Percentiles rank a stretch among this genome's conserved stretches.
Conservation (phyloP, 2,797 vertebrate genomes). For the Meda fulgida region DNA sequence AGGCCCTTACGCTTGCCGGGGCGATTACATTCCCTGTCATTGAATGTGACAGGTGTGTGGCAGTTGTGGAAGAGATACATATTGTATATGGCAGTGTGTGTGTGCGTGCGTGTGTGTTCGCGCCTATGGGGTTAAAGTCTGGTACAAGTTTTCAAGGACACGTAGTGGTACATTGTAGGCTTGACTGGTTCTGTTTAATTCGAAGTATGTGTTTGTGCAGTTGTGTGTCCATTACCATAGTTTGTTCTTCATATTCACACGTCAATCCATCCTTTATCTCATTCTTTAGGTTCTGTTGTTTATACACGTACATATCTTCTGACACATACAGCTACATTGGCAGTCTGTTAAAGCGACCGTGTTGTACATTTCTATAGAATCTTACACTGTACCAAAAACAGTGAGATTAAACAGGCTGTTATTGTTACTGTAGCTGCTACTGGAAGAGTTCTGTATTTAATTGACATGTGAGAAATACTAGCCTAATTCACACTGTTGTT, state of each 20-base stretch:
- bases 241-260: conserved; percentile 1
- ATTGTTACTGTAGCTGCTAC: neutral
- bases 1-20: conserved; percentile 24
- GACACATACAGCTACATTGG: neutral
- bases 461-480: neutral
- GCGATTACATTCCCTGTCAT: conserved; percentile 31
- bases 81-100: conserved; percentile 35
- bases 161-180: neutral
- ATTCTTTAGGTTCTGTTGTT: neutral
- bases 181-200: neutral
- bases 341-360: neutral
- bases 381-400: neutral
- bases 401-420: neutral
- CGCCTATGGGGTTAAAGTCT: neutral
- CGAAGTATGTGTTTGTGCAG: neutral
- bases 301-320: neutral
- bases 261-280: neutral
- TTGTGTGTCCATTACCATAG: conserved; percentile 6
- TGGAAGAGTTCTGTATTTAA: neutral
- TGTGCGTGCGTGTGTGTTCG: no score
- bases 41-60: conserved; percentile 40
- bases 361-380: neutral
- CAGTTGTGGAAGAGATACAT: conserved; percentile 27
- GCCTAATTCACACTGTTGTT: neutral
- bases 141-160: conserved; percentile 4